These are phyloP conservation scores for Diglossa cyanea DNA, from an alignment of 2,797 vertebrate genomes.

Conservation along the genomic window DNA sequence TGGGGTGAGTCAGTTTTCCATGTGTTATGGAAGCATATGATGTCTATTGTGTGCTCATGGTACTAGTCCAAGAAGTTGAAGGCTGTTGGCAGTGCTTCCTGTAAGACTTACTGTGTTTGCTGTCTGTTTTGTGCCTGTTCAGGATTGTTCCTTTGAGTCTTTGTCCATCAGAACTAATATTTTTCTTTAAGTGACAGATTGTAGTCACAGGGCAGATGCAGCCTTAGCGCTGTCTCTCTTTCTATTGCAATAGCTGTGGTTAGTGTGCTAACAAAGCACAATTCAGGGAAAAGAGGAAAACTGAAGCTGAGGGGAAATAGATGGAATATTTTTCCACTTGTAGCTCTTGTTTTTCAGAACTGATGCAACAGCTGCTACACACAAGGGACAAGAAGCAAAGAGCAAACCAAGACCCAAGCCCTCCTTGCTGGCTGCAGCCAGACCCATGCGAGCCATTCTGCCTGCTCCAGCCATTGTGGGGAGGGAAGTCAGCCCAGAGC, in stretches of 20 bases:
- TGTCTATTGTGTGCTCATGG: background rate
- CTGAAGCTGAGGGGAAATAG: background rate
- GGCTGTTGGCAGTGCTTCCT: background rate
- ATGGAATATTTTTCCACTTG: background rate
- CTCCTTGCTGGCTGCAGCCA: slow-evolving; percentile 77
- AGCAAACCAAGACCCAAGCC: slow-evolving; percentile 73
- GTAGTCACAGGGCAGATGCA: background rate
- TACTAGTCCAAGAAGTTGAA: background rate
- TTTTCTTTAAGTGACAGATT: background rate
- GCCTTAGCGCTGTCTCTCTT: background rate
- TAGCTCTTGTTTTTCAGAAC: slow-evolving; percentile 53
- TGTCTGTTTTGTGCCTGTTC: background rate
- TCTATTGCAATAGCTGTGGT: background rate
- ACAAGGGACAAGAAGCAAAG: slow-evolving; percentile 74
- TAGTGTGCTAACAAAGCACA: background rate
- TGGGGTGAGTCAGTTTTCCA: slow-evolving; percentile 67
- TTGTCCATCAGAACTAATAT: background rate
- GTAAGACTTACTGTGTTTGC: background rate
- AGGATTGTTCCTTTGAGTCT: background rate
- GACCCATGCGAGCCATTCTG: slow-evolving; percentile 84
- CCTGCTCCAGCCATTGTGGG: slow-evolving; percentile 77
- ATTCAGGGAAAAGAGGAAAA: background rate
- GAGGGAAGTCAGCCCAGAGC: slow-evolving; percentile 60
- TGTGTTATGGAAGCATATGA: background rate
- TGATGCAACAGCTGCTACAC: slow-evolving; percentile 50